phyloP scores from a whole-genome alignment of 2,888 invertebrate species.

The Ochlodes sylvanus region DNA sequence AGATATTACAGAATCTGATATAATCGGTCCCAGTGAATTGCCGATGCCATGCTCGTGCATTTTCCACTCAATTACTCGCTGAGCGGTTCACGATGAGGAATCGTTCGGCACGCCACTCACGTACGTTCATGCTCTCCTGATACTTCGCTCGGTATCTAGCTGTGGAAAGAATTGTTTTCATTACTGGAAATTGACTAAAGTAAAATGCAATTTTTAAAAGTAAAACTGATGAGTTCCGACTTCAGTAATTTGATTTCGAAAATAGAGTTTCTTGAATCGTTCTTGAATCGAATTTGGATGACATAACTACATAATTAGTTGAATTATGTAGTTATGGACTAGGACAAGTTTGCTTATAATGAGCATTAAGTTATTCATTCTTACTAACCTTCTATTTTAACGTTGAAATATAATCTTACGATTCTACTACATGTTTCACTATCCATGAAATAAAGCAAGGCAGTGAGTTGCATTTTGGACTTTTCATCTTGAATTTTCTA shows the following conservation, averaged over 20 bases:
- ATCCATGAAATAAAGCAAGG: no score
- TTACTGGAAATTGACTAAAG: neutral
- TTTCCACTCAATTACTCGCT: conserved; percentile 34
- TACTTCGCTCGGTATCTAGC: conserved; percentile 13
- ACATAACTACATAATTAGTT: no score
- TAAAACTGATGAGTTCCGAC: neutral
- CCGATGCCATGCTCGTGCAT: conserved; percentile 31
- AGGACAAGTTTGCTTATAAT: no score
- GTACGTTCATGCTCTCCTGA: conserved; percentile 24
- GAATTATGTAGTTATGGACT: no score
- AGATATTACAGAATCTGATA: conserved; percentile 4
- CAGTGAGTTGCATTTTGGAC: no score
- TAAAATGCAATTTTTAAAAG: conserved; percentile 7
- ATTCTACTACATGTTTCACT: no score
- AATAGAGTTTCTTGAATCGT: neutral
- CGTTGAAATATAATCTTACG: no score
- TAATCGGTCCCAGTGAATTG: conserved; percentile 27
- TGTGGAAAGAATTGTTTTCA: conserved; percentile 20
- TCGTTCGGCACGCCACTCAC: conserved; percentile 31
- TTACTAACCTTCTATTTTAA: no score
- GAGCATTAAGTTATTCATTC: no score
- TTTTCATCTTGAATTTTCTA: no score
- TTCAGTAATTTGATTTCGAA: neutral
- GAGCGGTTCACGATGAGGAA: conserved; percentile 30
- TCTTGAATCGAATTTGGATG: no score